A percentile compares a stretch with the other conserved stretches of the same genome.
phyloP scores from a whole-genome alignment of 2,113 vertebrate species.

The Mobula hypostoma region DNA sequence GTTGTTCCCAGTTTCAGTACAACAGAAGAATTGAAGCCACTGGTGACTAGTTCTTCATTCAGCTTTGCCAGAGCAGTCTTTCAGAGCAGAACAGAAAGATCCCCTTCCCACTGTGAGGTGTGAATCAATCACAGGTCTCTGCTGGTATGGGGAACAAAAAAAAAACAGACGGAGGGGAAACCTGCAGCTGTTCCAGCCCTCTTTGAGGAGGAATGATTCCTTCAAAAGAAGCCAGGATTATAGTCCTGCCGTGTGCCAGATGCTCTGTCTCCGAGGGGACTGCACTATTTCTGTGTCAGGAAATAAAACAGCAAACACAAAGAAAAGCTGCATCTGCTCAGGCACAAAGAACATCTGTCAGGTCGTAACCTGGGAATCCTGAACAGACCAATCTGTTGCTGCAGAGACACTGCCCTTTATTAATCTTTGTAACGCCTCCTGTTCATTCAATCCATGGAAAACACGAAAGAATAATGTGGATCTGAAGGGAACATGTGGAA shows the following conservation, averaged over 20 bases:
- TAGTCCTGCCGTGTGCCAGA: neutral
- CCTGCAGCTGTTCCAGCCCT: neutral
- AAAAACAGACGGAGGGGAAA: neutral
- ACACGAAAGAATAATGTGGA: neutral
- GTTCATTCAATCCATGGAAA: neutral
- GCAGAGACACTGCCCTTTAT: neutral
- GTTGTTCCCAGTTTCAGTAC: neutral
- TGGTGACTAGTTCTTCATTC: too few species aligned
- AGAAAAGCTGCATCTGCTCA: constrained; percentile 27
- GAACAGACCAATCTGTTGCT: neutral
- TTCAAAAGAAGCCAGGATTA: neutral
- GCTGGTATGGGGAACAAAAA: neutral
- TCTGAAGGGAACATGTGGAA: too few species aligned
- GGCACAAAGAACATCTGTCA: constrained; percentile 36
- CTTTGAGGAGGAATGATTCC: constrained; percentile 8
- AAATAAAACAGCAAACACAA: constrained; percentile 7
- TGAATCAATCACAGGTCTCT: neutral
- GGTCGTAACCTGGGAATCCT: constrained; percentile 15
- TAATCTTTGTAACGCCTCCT: neutral
- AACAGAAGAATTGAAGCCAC: neutral
- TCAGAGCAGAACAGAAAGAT: neutral
- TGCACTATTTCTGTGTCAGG: neutral
- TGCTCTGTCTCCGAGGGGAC: neutral
- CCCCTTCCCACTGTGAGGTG: neutral
- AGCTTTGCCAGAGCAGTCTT: neutral